Evolutionary conservation across 2,888 invertebrate genomes (phyloP).

Genomic region (Nysson spinosus): DNA sequence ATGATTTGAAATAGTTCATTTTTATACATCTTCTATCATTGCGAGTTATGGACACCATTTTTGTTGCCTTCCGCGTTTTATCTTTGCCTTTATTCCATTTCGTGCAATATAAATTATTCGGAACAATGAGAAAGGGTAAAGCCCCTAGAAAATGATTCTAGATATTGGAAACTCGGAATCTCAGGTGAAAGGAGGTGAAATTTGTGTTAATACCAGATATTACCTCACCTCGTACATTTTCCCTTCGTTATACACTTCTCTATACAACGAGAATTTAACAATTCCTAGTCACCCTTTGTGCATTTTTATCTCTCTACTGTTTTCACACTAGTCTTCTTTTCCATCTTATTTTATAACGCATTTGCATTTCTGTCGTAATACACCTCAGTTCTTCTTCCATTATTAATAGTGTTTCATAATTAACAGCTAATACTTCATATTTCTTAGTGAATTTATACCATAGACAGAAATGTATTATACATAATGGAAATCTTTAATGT

Average conservation of each 20-base stretch:
- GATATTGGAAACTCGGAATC: not conserved
- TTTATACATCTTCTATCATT: conserved; percentile 1
- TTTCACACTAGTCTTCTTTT: no score
- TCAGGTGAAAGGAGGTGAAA: not conserved
- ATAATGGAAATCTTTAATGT: no score
- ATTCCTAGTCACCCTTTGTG: conserved; percentile 34
- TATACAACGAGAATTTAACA: no score
- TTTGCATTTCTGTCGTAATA: no score
- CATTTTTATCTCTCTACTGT: no score
- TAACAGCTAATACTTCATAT: no score
- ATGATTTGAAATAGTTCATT: no score
- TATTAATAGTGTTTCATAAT: no score
- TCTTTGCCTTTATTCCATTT: not conserved
- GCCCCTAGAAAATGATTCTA: not conserved
- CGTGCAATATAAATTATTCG: conserved; percentile 6
- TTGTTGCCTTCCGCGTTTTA: not conserved
- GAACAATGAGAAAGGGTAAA: not conserved
- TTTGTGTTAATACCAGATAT: conserved; percentile 3
- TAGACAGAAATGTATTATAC: no score
- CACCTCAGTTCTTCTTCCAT: no score
- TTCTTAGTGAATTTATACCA: no score
- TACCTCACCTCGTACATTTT: not conserved
- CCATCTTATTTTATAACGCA: no score
- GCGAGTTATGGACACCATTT: not conserved
- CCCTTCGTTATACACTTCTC: not conserved